These are phyloP conservation scores for Fistularia tabacaria DNA, from an alignment of 2,797 vertebrate species.

Conservation along the genomic window DNA sequence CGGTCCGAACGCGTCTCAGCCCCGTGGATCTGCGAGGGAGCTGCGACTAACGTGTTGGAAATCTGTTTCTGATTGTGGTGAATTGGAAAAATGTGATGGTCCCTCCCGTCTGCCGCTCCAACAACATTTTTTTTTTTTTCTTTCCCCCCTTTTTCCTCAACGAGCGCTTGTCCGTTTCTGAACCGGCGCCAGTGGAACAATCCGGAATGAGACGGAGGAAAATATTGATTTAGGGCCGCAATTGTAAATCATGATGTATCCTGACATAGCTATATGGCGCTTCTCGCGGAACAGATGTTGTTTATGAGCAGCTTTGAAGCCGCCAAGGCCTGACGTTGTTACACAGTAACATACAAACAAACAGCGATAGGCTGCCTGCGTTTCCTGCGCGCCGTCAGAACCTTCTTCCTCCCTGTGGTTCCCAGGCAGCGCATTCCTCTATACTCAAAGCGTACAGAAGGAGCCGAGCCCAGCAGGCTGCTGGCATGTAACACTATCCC, in stretches of 20 bases:
- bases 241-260: slow-evolving; percentile 51
- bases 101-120: slow-evolving; percentile 45
- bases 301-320: slow-evolving; percentile 42
- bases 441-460: slow-evolving; percentile 40
- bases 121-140: slow-evolving; percentile 20
- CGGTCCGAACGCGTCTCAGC: not conserved
- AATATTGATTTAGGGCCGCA: slow-evolving; percentile 70
- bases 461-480: slow-evolving; percentile 57
- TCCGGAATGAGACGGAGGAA: slow-evolving; percentile 57
- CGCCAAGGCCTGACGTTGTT: slow-evolving; percentile 23
- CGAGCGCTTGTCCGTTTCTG: slow-evolving; percentile 63
- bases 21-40: slow-evolving; percentile 41
- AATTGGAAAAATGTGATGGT: slow-evolving; percentile 58
- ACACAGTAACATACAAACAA: slow-evolving; percentile 58
- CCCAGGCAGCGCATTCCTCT: slow-evolving; percentile 62
- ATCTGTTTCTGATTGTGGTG: slow-evolving; percentile 68
- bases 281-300: slow-evolving; percentile 57
- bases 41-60: slow-evolving; percentile 54
- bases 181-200: slow-evolving; percentile 66
- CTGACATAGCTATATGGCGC: slow-evolving; percentile 35
- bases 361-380: slow-evolving; percentile 49
- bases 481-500: slow-evolving; percentile 64
- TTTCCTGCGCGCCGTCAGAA: slow-evolving; percentile 55
- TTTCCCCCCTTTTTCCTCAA: slow-evolving; percentile 34
- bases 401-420: slow-evolving; percentile 61